Base-by-base conservation (phyloP, 2,888 invertebrate genomes). In the Drosophila colorata region DNA sequence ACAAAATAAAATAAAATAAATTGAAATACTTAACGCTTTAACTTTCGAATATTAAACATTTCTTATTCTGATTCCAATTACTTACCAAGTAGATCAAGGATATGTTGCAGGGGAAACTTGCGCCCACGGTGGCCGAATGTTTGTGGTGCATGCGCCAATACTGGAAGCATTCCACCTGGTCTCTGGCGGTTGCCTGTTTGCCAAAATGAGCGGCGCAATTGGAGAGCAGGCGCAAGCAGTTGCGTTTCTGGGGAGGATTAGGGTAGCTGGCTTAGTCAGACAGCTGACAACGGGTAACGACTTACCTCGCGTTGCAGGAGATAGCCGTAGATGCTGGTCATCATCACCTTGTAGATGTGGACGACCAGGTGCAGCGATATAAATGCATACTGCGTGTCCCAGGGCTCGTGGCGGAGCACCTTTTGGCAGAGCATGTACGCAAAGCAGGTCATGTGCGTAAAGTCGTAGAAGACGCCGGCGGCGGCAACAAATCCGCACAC, bases 351-450 rank as follows among this genome's bases (percentile, higher is more conserved):
- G 33, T 90, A 88, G 13, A 88, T 16, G 58, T 87, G 83, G 4
- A 82, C 77, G 3, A 64, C 0, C 18, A 90, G 72, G 51, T 90
- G 88, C 2, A 91, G 60, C 0, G 71, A 43, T 23, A 90, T 59
- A 20, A 87, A 78, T 0, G 74, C 37, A 41, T 87, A 90, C 35
- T 90, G 89, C 0, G 61, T 33, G 7, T 73, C 58, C 16, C 59
- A 59, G 1, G 75, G 4, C 38, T 78, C 70, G 0, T 68, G 55
- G 28, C 74, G 72, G 3, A 87, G 63, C 5, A 88, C 53, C 47
- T 88, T 90, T 7, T 90, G 90, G 51, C 91, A 91, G 4, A 92
- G 49, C 18, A 90, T 63, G 60, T 89, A 91, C 4, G 83, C 79
- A 55, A 90, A 78, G 63, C 78, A 80, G 7, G 91, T 89, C 64